phyloP scores from a whole-genome alignment of 1,140 invertebrate species.

The Drosophila bipectinata region DNA sequence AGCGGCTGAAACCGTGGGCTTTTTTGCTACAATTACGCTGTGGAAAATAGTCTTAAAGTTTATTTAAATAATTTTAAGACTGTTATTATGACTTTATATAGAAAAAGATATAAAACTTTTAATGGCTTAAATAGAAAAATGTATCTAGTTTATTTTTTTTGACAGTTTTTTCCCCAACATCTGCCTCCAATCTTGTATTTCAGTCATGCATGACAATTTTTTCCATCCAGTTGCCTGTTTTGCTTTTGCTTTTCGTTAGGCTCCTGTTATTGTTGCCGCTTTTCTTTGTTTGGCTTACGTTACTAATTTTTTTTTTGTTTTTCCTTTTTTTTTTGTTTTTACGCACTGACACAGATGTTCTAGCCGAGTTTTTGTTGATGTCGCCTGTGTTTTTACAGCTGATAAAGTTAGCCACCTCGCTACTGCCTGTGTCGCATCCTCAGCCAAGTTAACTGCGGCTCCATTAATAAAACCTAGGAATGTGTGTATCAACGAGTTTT shows the following conservation, averaged over 20 bases:
- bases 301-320: conserved; percentile 32
- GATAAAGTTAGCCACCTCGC: conserved; percentile 57
- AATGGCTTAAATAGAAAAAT: not conserved
- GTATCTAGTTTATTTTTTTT: not conserved
- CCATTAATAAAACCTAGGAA: conserved; percentile 26
- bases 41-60: not conserved
- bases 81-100: too few relatives aligned
- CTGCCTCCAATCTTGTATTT: conserved; percentile 61
- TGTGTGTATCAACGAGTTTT: not conserved
- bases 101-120: not conserved
- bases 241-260: conserved; percentile 22
- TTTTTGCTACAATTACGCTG: not conserved
- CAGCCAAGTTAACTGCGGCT: conserved; percentile 56
- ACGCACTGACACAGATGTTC: conserved; percentile 63
- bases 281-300: conserved; percentile 34
- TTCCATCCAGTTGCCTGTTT: conserved; percentile 65
- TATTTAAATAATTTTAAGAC: too few relatives aligned
- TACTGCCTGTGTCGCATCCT: conserved; percentile 48
- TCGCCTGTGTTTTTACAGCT: conserved; percentile 62
- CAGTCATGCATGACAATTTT: conserved; percentile 76
- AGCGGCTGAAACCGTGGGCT: conserved; percentile 18
- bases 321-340: conserved; percentile 41
- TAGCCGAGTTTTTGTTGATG: not conserved
- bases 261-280: conserved; percentile 25
- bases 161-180: not conserved